phyloP scores from a whole-genome alignment of 1,140 invertebrate species.

The Hycleus cichorii region DNA sequence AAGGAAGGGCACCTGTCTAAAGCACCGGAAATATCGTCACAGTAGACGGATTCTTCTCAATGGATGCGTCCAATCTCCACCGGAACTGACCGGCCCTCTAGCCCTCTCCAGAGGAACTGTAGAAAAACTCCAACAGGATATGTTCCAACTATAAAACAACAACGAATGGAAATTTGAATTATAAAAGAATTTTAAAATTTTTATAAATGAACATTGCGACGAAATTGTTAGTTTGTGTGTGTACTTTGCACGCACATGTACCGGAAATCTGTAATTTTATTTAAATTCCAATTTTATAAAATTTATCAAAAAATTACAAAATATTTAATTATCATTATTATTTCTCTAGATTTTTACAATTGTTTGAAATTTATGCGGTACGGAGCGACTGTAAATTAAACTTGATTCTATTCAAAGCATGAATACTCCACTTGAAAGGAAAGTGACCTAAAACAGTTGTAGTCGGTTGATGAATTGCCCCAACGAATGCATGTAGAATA shows the following conservation, averaged over 20 bases:
- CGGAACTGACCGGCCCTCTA: conserved; percentile 33
- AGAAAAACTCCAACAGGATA: conserved; percentile 3
- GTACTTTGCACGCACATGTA: too few species aligned
- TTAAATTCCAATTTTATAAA: too few species aligned
- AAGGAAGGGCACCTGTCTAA: conserved; percentile 24
- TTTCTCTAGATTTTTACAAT: neutral
- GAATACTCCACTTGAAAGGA: conserved; percentile 19
- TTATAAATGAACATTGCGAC: too few species aligned
- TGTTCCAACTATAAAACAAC: conserved; percentile 6
- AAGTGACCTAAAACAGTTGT: conserved; percentile 18
- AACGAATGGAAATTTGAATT: conserved; percentile 8
- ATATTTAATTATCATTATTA: too few species aligned
- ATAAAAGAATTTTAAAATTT: too few species aligned
- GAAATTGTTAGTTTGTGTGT: too few species aligned
- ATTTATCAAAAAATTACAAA: too few species aligned
- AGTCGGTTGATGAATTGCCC: conserved; percentile 13
- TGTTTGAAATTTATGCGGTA: conserved; percentile 13
- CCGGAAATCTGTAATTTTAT: too few species aligned
- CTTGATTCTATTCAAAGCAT: conserved; percentile 16
- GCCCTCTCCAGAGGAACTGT: conserved; percentile 26
- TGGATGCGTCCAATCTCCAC: conserved; percentile 38
- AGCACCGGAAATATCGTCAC: conserved; percentile 35
- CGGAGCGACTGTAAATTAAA: conserved; percentile 11
- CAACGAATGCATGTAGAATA: conserved; percentile 11
- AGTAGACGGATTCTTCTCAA: conserved; percentile 36